Evolutionary conservation across 2,888 invertebrate species (phyloP).

Genomic region (Oscheius sp.): DNA sequence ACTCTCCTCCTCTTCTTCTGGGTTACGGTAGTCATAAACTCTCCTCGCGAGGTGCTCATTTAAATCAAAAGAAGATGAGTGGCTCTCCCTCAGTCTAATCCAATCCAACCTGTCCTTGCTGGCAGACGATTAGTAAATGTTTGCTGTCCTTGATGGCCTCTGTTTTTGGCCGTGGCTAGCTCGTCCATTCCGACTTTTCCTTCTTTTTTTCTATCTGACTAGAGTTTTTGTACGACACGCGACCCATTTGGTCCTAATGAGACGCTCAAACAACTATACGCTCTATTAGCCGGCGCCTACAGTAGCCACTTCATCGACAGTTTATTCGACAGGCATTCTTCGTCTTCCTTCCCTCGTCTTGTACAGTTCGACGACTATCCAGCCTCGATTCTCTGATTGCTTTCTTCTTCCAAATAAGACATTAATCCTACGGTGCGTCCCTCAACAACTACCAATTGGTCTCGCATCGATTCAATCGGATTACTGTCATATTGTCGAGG

Average conservation of each 20-base stretch:
- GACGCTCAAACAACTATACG: conserved; percentile 34
- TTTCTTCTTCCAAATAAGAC: neutral
- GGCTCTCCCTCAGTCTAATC: neutral
- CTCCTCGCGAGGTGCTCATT: neutral
- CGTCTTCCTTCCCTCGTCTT: neutral
- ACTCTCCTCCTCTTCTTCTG: neutral
- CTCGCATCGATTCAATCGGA: conserved; percentile 25
- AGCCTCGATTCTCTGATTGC: conserved; percentile 6
- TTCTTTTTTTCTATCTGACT: conserved; percentile 1
- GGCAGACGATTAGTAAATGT: conserved; percentile 32
- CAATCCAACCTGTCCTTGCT: conserved; percentile 20
- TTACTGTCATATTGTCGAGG: conserved; percentile 18
- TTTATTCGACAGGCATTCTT: neutral
- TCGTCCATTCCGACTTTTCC: conserved; percentile 31
- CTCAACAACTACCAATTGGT: conserved; percentile 20
- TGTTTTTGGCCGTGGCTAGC: conserved; percentile 16
- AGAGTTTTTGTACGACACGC: conserved; percentile 26
- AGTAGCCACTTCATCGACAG: conserved; percentile 1
- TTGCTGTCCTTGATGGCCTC: conserved; percentile 34
- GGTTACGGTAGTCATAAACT: neutral
- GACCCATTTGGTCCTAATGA: conserved; percentile 33
- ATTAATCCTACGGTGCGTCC: conserved; percentile 23
- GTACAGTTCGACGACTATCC: neutral
- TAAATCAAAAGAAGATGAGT: neutral
- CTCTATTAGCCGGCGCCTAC: conserved; percentile 33